These are phyloP conservation scores for Penaeus japonicus DNA, from an alignment of 1,140 invertebrate species.

Conservation along the genomic window DNA sequence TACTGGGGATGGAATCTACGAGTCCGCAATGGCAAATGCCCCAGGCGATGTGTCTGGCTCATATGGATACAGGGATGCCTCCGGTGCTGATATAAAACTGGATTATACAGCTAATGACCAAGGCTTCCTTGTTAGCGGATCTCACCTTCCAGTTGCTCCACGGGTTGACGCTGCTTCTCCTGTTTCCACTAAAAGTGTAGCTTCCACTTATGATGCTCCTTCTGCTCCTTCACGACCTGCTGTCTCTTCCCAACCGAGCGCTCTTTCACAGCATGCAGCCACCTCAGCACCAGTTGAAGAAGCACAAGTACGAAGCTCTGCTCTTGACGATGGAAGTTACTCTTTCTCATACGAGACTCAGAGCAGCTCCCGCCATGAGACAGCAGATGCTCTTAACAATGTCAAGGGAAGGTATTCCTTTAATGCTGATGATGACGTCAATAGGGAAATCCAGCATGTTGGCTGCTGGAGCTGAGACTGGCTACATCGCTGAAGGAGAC, in stretches of 20 bases:
- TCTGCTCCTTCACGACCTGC: no score
- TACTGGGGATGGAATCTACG: background rate
- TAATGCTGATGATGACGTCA: slow-evolving; percentile 20
- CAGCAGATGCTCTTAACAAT: slow-evolving; percentile 24
- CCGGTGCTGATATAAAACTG: background rate
- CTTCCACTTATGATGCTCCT: no score
- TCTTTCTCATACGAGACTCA: background rate
- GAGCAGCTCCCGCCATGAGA: slow-evolving; percentile 23
- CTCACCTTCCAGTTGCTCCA: background rate
- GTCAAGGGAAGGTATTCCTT: slow-evolving; percentile 33
- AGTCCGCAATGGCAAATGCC: background rate
- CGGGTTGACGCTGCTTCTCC: background rate
- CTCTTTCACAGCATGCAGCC: no score
- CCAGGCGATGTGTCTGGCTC: background rate
- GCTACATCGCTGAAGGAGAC: slow-evolving; percentile 38
- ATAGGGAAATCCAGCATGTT: slow-evolving; percentile 10
- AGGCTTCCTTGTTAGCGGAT: background rate
- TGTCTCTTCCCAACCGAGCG: no score
- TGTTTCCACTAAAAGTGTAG: no score
- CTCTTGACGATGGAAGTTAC: slow-evolving; percentile 23
- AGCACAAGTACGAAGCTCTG: background rate
- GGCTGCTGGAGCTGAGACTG: slow-evolving; percentile 30
- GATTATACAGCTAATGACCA: background rate
- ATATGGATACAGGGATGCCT: background rate
- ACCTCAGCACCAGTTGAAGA: background rate